These are phyloP conservation scores for Calonectris borealis DNA, from an alignment of 2,113 vertebrate species.

Conservation along the genomic window DNA sequence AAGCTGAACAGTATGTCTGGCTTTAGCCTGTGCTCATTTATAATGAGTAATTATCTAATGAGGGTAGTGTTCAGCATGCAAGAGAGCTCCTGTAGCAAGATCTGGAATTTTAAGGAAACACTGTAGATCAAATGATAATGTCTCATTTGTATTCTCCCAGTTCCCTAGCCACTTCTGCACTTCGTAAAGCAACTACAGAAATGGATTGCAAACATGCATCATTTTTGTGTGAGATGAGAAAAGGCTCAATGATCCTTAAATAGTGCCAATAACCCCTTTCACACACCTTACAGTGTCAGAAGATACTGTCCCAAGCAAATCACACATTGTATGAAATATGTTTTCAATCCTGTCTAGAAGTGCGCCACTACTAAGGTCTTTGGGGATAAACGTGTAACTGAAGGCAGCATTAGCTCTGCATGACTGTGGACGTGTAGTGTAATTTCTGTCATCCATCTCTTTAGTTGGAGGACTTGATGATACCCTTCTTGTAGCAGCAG, in stretches of 20 bases:
- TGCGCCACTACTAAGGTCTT: background rate
- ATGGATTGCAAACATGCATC: background rate
- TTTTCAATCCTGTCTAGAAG: background rate
- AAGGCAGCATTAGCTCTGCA: background rate
- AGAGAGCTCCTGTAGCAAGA: conserved; percentile 39
- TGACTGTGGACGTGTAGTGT: background rate
- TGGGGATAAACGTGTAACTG: background rate
- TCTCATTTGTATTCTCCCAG: conserved; percentile 49
- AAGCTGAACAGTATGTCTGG: background rate
- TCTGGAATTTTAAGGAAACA: conserved; percentile 52
- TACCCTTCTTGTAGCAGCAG: background rate
- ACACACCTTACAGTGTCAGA: background rate
- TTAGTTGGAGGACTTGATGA: background rate
- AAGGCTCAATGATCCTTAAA: background rate
- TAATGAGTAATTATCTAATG: conserved; percentile 59
- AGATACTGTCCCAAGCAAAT: background rate
- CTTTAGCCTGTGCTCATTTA: conserved; percentile 41
- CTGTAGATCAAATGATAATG: conserved; percentile 53
- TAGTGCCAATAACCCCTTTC: background rate
- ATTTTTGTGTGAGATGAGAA: background rate
- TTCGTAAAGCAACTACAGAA: conserved; percentile 2
- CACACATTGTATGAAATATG: background rate
- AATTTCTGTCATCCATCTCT: background rate
- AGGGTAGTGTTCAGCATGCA: conserved; percentile 10
- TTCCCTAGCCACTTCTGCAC: background rate